Evolutionary conservation across 2,797 vertebrate species (phyloP).

Genomic region (Leuciscus waleckii): DNA sequence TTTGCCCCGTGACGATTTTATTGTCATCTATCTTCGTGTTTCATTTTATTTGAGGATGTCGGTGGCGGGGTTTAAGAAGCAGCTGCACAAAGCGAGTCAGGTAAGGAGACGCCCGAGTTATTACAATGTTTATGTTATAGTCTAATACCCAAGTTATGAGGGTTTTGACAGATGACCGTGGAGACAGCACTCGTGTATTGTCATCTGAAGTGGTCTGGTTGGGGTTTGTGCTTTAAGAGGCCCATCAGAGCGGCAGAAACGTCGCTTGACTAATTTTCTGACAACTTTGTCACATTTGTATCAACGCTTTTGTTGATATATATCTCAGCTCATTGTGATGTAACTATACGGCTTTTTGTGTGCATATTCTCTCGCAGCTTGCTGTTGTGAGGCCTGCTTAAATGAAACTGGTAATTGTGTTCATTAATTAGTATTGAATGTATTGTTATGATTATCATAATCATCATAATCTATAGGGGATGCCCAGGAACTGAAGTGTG

Average conservation of each 20-base stretch:
- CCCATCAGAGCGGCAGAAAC: not conserved
- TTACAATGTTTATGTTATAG: not conserved
- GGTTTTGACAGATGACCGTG: not conserved
- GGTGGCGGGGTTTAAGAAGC: conserved; percentile 93
- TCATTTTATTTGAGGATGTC: conserved; percentile 80
- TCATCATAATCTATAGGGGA: not conserved
- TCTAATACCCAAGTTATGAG: not conserved
- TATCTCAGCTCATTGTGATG: not conserved
- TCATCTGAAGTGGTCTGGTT: not conserved
- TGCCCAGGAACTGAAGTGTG: not conserved
- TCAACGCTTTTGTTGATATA: not conserved
- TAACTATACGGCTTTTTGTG: not conserved
- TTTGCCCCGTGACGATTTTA: not conserved
- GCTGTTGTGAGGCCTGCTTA: not conserved
- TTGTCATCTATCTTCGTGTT: not conserved
- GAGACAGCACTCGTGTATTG: not conserved
- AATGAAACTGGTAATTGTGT: not conserved
- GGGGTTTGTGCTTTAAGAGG: not conserved
- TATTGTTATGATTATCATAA: not conserved
- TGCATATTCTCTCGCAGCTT: not conserved
- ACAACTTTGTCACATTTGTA: conserved; percentile 1
- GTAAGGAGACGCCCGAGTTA: conserved; percentile 74
- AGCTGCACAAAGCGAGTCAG: conserved; percentile 97
- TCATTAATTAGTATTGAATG: not conserved
- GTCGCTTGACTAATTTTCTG: not conserved